These are phyloP conservation scores for Folsomia manolachei DNA, from an alignment of 2,888 invertebrate genomes.

Conservation along the genomic window DNA sequence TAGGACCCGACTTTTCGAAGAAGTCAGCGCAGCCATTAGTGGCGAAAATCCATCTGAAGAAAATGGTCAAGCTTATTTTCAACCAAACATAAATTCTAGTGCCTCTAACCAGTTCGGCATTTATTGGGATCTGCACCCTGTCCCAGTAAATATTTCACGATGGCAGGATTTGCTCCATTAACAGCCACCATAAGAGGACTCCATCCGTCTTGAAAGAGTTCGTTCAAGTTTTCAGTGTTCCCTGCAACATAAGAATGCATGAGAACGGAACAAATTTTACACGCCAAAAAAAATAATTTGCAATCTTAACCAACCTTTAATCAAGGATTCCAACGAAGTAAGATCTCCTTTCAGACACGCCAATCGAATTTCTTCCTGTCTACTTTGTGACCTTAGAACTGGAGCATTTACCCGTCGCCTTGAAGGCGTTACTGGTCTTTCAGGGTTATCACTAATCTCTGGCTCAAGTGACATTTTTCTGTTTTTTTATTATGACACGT, in stretches of 20 bases:
- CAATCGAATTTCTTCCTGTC: conserved; percentile 26
- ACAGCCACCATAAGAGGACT: conserved; percentile 37
- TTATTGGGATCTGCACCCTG: conserved; percentile 35
- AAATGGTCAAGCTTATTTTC: neutral
- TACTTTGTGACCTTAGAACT: conserved; percentile 23
- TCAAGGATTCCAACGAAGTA: conserved; percentile 23
- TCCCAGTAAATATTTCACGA: conserved; percentile 30
- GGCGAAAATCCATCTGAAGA: conserved; percentile 38
- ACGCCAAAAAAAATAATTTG: too few relatives aligned
- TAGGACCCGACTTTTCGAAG: conserved; percentile 24
- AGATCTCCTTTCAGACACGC: conserved; percentile 36
- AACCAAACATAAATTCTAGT: conserved; percentile 3
- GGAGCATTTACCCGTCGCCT: conserved; percentile 31
- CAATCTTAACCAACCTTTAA: conserved; percentile 26
- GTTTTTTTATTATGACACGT: too few relatives aligned
- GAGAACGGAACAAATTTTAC: neutral
- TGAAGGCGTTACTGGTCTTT: neutral
- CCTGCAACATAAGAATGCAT: too few relatives aligned
- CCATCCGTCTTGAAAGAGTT: conserved; percentile 36
- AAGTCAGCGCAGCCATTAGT: conserved; percentile 37
- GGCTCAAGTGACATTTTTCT: neutral
- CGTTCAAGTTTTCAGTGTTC: conserved; percentile 4
- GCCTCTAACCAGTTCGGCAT: conserved; percentile 26
- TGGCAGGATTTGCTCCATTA: conserved; percentile 31
- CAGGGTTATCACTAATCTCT: neutral